Conservation (phyloP, 2,797 vertebrate species). For the Silurus aristotelis region DNA sequence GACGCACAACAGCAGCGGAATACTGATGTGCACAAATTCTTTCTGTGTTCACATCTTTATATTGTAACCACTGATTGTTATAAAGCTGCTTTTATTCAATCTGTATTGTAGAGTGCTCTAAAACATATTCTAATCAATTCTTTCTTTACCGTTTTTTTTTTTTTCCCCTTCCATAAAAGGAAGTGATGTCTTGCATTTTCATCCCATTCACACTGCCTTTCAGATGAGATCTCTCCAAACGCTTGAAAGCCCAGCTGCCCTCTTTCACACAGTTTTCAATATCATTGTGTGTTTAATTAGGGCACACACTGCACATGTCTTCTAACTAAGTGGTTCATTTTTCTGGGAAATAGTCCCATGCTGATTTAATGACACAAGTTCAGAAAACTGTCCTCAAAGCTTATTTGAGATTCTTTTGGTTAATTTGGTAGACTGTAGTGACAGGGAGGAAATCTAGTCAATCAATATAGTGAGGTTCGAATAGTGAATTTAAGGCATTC, state of each 20-base stretch:
- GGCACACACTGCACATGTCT: not conserved
- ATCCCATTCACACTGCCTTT: not conserved
- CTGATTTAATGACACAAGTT: not conserved
- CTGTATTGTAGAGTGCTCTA: not conserved
- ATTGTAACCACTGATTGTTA: not conserved
- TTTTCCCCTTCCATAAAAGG: not conserved
- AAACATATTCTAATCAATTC: not conserved
- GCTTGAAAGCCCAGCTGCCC: conserved; percentile 19
- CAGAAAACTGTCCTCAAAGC: not conserved
- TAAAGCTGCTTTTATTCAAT: not conserved
- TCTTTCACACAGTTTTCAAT: conserved; percentile 1
- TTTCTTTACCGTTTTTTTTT: no score
- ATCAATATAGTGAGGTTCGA: not conserved
- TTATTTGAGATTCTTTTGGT: not conserved
- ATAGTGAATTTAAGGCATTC: not conserved
- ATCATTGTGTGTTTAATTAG: conserved; percentile 4
- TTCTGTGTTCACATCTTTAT: not conserved
- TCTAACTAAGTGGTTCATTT: conserved; percentile 4
- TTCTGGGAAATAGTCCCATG: not conserved
- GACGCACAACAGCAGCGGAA: not conserved
- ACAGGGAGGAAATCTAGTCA: not conserved
- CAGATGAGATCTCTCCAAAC: not conserved
- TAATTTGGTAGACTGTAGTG: not conserved
- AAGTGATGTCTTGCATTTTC: not conserved
- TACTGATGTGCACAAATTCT: not conserved